These are phyloP conservation scores for Orycteropus afer DNA, from an alignment of 2,113 vertebrate genomes.

Conservation along the genomic window DNA sequence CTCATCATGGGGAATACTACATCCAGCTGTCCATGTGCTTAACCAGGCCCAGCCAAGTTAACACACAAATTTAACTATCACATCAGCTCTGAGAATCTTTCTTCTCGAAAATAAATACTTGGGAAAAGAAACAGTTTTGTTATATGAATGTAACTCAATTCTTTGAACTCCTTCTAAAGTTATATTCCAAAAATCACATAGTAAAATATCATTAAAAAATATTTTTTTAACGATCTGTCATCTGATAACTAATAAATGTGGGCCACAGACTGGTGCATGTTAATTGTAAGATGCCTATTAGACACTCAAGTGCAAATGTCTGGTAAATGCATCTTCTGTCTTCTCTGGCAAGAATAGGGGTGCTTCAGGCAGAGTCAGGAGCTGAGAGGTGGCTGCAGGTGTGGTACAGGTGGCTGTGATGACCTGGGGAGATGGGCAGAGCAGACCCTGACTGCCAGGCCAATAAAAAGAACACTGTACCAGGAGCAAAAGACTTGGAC, in stretches of 20 bases:
- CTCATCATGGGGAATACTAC: no score
- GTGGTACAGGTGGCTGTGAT: neutral
- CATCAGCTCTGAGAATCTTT: neutral
- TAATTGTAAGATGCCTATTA: neutral
- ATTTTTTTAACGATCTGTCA: neutral
- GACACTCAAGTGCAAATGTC: neutral
- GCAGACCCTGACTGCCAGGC: neutral
- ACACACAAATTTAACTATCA: no score
- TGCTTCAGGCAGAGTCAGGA: neutral
- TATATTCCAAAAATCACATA: neutral
- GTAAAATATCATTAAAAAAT: slow-evolving; percentile 27
- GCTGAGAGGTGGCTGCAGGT: neutral
- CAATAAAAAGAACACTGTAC: neutral
- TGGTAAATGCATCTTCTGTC: neutral
- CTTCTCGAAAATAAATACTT: slow-evolving; percentile 1
- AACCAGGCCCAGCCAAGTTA: no score
- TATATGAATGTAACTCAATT: neutral
- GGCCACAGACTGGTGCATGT: neutral
- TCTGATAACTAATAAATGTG: neutral
- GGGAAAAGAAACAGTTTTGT: slow-evolving; percentile 12
- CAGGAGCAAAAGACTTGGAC: neutral
- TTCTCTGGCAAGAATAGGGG: neutral
- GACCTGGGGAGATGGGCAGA: neutral
- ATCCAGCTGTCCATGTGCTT: no score
- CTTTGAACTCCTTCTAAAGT: slow-evolving; percentile 26